Evolutionary conservation across 2,888 invertebrate genomes (phyloP), one percentile per base, ranked within the genome.

Genomic region (Drosophila austrosaltans): DNA sequence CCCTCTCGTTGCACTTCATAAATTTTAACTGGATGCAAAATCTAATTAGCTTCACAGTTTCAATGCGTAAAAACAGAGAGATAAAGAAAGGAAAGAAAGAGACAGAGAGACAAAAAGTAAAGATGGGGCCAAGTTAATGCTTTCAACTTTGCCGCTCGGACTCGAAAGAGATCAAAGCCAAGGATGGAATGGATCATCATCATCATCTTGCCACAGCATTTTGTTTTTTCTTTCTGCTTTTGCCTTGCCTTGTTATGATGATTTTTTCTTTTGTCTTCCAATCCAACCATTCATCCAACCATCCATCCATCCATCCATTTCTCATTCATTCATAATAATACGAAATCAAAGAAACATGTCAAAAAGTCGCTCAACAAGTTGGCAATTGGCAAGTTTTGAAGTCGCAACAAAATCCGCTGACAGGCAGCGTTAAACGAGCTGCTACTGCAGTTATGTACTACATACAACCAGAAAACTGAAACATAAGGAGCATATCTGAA

Each of bases 1-100:
- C 36, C 5, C 61, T 78, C 86, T 88, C 89, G 85, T 86, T 85
- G 85, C 89, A 85, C 89, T 80, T 85, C 89, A 85, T 85, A 89
- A 85, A 85, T 82, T 89, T 86, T 85, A 87, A 74, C 44, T 53
- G 57, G 71, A 58, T 44, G 44, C 70, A 62, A 44, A 63, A 36
- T 66, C 85, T 83, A 89, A 83, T 83, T 84, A 89, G 82, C 82
- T 84, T 84, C 71, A 87, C 85, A 75, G 87, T 76, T 76, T 72
- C 63, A 56, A 69, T 85, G 86, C 88, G 89, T 84, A 87, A 72
- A 68, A 1, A 16, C 16, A 68, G 67, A 62, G 54, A 42, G 32
- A 44, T 59, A 57, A 39, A 60, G 6, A 44, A 8, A 40, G 22
- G 4, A n/a, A 16, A 44, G 22, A 44, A 32, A 53, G 40, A 62